Conservation (phyloP, 1,140 invertebrate species). For the Chironomus tepperi region DNA sequence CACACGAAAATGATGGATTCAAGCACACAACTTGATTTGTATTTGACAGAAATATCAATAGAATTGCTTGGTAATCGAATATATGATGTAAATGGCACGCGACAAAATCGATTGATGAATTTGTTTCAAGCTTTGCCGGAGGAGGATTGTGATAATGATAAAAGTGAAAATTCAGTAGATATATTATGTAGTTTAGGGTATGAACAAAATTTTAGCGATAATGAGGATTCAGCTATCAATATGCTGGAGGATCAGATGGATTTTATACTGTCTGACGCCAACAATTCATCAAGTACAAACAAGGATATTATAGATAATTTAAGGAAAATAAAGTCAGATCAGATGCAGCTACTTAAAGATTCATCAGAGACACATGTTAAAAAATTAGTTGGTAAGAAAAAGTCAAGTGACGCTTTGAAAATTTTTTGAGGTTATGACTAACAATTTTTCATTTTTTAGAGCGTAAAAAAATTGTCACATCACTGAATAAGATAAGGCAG, state of each 20-base stretch:
- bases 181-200: not conserved
- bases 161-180: not conserved
- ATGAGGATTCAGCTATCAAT: not conserved
- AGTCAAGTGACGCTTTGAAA: not conserved
- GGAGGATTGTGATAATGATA: not conserved
- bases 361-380: not conserved
- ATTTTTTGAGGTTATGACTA: not conserved
- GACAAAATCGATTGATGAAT: not conserved
- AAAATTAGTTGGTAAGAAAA: not conserved
- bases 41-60: conserved; percentile 10
- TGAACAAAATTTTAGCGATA: not conserved
- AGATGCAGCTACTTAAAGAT: not conserved
- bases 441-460: not conserved
- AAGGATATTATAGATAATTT: not conserved
- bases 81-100: not conserved
- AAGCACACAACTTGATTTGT: not conserved
- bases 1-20: not conserved
- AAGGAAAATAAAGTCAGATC: not conserved
- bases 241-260: not conserved
- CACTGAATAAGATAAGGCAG: not conserved
- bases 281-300: not conserved
- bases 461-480: not conserved
- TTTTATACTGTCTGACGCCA: not conserved
- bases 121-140: conserved; percentile 4
- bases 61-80: not conserved